Conservation (phyloP, 2,797 vertebrate genomes). For the Streptopelia turtur region DNA sequence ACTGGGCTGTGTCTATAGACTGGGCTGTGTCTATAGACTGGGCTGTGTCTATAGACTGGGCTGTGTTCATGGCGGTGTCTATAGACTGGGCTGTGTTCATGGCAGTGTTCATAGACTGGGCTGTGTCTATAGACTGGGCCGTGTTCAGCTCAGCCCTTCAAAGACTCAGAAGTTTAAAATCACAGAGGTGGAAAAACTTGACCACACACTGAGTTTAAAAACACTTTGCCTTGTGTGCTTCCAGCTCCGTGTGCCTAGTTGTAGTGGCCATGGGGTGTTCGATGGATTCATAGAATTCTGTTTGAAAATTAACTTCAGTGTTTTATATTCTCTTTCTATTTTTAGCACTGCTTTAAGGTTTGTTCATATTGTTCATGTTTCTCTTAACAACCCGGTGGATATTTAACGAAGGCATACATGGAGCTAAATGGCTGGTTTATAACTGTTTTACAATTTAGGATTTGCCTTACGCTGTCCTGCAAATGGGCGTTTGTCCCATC, state of each 20-base stretch:
- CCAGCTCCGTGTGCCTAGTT: background rate
- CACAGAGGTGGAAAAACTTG: background rate
- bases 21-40: too few species aligned
- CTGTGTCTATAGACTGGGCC: too few species aligned
- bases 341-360: background rate
- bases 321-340: background rate
- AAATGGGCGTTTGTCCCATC: too few species aligned
- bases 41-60: too few species aligned
- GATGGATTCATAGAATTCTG: background rate
- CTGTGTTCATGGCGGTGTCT: too few species aligned
- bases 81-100: too few species aligned
- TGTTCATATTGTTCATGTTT: rapidly evolving
- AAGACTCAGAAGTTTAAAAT: background rate
- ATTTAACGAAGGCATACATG: rapidly evolving
- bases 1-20: too few species aligned
- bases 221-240: background rate
- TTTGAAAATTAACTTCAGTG: background rate
- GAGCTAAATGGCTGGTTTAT: background rate
- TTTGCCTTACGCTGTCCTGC: background rate
- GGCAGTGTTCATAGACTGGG: too few species aligned
- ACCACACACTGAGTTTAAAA: too few species aligned
- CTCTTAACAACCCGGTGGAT: rapidly evolving
- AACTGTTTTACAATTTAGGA: rapidly evolving
- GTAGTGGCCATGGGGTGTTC: rapidly evolving
- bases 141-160: background rate